Conservation (phyloP, 2,113 vertebrate species). For the Marcusenius ussheri region DNA sequence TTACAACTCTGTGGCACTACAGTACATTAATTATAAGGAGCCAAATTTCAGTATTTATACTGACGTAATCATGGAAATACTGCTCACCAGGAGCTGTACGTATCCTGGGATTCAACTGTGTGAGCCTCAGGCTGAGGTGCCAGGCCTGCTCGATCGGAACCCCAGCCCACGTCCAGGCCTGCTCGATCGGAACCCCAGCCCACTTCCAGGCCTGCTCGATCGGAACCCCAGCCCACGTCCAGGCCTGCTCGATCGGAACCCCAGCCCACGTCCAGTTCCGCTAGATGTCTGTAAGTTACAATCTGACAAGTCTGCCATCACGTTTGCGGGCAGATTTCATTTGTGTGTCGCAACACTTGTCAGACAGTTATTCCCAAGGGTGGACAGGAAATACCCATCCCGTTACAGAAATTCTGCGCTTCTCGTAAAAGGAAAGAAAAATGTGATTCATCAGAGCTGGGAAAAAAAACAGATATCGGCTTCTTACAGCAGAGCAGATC, state of each 20-base stretch:
- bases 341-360: not conserved
- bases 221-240: no score
- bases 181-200: not conserved
- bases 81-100: not conserved
- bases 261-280: not conserved
- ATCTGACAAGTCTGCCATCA: not conserved
- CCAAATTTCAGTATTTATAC: not conserved
- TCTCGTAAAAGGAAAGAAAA: not conserved
- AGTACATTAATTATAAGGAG: not conserved
- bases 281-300: not conserved
- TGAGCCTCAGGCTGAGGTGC: not conserved
- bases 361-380: not conserved
- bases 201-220: not conserved
- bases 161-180: not conserved
- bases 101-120: not conserved
- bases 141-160: not conserved
- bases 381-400: not conserved
- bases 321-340: not conserved
- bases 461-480: not conserved
- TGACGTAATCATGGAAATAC: not conserved
- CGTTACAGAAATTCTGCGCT: not conserved
- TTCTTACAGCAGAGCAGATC: not conserved
- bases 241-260: not conserved
- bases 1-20: not conserved
- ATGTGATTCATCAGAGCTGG: not conserved